Base-by-base conservation (phyloP, 2,113 vertebrate species). In the Holacanthus passer region DNA sequence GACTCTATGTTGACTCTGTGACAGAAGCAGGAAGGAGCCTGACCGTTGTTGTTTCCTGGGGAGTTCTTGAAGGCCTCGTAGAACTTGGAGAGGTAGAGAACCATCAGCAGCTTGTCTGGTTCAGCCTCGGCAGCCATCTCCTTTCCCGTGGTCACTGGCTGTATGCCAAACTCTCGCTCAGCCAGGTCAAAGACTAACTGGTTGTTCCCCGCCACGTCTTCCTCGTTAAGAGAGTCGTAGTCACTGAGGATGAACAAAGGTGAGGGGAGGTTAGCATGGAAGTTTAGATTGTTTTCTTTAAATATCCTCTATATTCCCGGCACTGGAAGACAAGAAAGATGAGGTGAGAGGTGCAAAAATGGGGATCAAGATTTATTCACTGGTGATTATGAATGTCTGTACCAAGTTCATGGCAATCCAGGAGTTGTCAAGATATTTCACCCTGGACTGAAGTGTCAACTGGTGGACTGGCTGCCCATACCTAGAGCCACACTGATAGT, bases 81-180 rank as follows among this genome's bases (percentile, higher is more conserved):
- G 93, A 99, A 98, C 48, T 95, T 98, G 69, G 98, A 99, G 62
- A 99, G 97, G 92, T 99, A 99, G 80, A 99, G 96, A 77, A 98
- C 97, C 96, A 98, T 98, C 85, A 96, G 96, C 79, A 99, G 96
- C 87, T 98, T 97, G 94, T 99, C 97, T 0, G 98, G 98, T 82
- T 96, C 96, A 7, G 86, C 86, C 0, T 89, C 86, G 0, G 88
- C 94, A 0, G 95, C 97, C 96, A 99, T 96, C 88, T 99, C 97
- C 81, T 94, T 93, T 22, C 97, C 98, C 0, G 96, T 98, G 64
- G 94, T 98, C 87, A 99, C 91, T 0, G 98, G 98, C 37, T 98
- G 96, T 91, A 99, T 97, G 37, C 97, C 95, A 48, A 99, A 97
- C 86, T 97, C 96, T 10, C 81, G 95, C 89, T 99, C 98, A 0